These are phyloP conservation scores for Philypnodon macrostomus DNA, from an alignment of 2,797 vertebrate genomes.

Conservation along the genomic window DNA sequence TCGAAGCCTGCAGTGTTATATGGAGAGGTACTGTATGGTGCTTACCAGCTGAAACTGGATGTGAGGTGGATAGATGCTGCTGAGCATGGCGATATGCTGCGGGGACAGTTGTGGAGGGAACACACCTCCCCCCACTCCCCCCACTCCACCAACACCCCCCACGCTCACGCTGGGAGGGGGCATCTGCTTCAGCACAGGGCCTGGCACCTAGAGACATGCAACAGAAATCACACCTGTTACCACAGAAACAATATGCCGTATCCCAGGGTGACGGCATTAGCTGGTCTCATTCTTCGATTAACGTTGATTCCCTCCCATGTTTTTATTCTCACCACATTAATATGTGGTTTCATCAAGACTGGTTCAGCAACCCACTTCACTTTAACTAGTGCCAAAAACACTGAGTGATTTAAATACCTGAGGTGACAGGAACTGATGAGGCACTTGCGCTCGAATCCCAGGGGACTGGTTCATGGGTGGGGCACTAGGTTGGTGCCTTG, in stretches of 20 bases:
- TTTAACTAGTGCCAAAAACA: conserved; percentile 1
- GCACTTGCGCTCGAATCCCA: conserved; percentile 98
- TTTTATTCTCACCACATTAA: conserved; percentile 27
- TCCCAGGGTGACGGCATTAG: conserved; percentile 34
- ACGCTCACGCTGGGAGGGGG: conserved; percentile 88
- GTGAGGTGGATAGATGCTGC: conserved; percentile 95
- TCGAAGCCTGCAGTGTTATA: background rate
- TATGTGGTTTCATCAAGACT: conserved; percentile 8
- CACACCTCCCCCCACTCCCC: conserved; percentile 74
- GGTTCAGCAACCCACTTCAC: no score
- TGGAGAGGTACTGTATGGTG: conserved; percentile 6
- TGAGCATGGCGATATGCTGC: conserved; percentile 98
- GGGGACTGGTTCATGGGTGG: conserved; percentile 92
- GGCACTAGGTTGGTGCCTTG: conserved; percentile 90
- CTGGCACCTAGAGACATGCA: conserved; percentile 83
- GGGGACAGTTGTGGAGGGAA: conserved; percentile 93
- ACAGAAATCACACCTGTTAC: conserved; percentile 48
- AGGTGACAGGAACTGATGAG: conserved; percentile 98
- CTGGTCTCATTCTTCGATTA: conserved; percentile 11
- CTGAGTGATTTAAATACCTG: conserved; percentile 76
- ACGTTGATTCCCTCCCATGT: conserved; percentile 18
- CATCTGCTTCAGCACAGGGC: conserved; percentile 97
- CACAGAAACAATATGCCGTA: conserved; percentile 41
- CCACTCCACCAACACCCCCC: conserved; percentile 80
- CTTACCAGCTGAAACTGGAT: conserved; percentile 96